Base-by-base conservation (phyloP, 2,888 invertebrate genomes). In the Pyrochroa serraticornis region DNA sequence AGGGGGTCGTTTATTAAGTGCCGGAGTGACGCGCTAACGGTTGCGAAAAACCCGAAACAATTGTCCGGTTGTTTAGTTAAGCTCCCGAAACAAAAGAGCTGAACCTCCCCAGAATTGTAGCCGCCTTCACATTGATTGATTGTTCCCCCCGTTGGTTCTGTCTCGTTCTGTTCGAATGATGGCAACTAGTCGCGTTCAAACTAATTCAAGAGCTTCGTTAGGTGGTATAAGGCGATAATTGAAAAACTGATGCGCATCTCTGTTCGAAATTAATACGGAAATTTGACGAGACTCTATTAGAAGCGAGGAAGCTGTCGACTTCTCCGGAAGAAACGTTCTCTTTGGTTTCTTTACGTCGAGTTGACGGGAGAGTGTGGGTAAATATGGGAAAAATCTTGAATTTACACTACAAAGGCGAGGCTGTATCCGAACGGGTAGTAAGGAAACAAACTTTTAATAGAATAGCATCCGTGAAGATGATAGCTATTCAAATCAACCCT, bases 1-100 rank as follows among this genome's bases (percentile, higher is more conserved):
- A n/a, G 22, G 22, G 12, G 44, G 34, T 14, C 42, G 32, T 48
- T 48, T 13, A 38, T 48, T 38, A 48, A 38, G 12, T 38, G 12
- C 38, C 31, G 38, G 32, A 32, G 48, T 48, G 38, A 38, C 38
- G 35, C 14, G 45, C 10, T 36, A 44, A 45, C 45, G 35, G 49
- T 8, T 49, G 49, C 13, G 41, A 49, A 49, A 49, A 49, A 49
- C 41, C 38, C 41, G 14, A 49, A 41, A 49, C 49, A 42, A 49
- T 49, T 49, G 49, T 49, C 49, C 49, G 41, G 41, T 49, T 49
- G 39, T 49, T 49, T 49, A 34, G 42, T 41, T 49, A 49, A 49
- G 42, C 33, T 32, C 30, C 31, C 42, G 41, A 10, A 42, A 41
- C 36, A 46, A 46, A 46, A 46, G 46, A 46, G 35, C 46, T 35